Conservation (phyloP, 37 sponge, comb jelly and placozoan species). For the Oscarella lobularis region DNA sequence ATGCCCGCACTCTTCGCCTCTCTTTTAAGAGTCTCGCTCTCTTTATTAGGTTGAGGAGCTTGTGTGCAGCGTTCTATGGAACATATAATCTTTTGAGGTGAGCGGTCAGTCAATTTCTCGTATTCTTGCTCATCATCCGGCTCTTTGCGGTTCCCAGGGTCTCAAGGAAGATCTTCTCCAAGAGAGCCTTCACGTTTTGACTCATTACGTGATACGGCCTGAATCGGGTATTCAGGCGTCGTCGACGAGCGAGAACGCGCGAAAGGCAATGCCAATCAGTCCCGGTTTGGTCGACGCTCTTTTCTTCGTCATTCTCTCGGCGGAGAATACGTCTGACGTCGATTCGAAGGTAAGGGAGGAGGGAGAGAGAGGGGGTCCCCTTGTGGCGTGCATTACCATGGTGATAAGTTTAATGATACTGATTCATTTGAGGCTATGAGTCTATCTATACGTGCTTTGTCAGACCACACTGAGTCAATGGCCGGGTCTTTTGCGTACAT, state of each 20-base stretch:
- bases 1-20: no score
- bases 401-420: no score
- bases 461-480: no score
- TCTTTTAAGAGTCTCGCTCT: no score
- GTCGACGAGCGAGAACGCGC: conserved; percentile 62
- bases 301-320: conserved; percentile 59
- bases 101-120: conserved; percentile 5
- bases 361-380: no score
- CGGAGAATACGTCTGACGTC: conserved; percentile 42
- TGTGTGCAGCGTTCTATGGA: conserved; percentile 82
- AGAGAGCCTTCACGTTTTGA: not conserved
- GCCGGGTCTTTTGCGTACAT: no score
- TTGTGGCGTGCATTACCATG: no score
- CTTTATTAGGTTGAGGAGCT: conserved; percentile 63
- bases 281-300: conserved; percentile 63
- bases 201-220: not conserved
- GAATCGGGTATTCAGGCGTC: conserved; percentile 15
- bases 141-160: not conserved
- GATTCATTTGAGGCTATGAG: no score
- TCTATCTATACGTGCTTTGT: no score
- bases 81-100: conserved; percentile 79
- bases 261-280: conserved; percentile 29
- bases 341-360: conserved; percentile 63
- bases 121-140: not conserved
- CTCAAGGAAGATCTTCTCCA: not conserved